phyloP scores from a whole-genome alignment of 2,888 invertebrate genomes.

The Falcaria lacertinaria region DNA sequence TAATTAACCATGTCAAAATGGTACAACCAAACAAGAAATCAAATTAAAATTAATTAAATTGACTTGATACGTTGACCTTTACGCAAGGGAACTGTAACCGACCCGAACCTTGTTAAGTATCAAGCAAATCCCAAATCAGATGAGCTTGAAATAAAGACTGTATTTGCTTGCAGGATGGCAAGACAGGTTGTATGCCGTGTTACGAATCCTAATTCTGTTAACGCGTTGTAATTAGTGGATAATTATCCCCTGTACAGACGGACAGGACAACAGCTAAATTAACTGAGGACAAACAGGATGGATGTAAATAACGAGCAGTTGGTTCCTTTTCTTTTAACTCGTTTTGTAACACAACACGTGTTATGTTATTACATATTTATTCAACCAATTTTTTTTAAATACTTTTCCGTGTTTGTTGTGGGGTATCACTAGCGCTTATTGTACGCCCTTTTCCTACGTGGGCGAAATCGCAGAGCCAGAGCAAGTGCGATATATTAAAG shows the following conservation, averaged over 20 bases:
- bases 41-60: background rate
- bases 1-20: background rate
- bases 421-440: too few relatives aligned
- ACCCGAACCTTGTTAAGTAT: background rate
- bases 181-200: background rate
- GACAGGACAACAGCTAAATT: background rate
- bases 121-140: background rate
- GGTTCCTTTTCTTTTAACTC: background rate
- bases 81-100: background rate
- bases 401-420: too few relatives aligned
- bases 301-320: background rate
- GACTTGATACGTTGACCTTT: background rate
- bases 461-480: too few relatives aligned
- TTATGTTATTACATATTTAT: background rate
- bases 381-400: background rate
- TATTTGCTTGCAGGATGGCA: background rate
- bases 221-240: slow-evolving; percentile 1
- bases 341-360: background rate
- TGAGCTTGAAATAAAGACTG: background rate
- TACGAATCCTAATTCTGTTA: background rate
- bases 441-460: too few relatives aligned
- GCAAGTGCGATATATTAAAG: too few relatives aligned
- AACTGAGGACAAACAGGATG: background rate
- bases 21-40: background rate
- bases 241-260: background rate